Percentiles rank a stretch among this genome's conserved stretches.
phyloP scores from a whole-genome alignment of 2,113 vertebrate species.

The Rhizomys pruinosus region DNA sequence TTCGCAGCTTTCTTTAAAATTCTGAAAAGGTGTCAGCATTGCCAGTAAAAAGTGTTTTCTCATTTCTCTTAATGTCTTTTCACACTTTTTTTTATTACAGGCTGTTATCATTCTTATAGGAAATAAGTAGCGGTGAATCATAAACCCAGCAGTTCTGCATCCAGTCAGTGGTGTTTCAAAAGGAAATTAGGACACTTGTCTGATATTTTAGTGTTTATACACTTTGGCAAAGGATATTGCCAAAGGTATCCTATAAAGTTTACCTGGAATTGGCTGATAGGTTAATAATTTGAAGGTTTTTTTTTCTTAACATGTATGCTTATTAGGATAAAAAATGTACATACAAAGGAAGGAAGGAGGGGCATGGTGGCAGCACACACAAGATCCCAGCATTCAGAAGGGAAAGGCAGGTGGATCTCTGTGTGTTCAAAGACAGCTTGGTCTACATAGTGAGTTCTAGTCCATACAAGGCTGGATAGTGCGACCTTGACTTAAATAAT shows the following conservation, averaged over 20 bases:
- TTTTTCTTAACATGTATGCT: neutral
- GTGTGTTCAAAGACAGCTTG: neutral
- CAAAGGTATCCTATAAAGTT: neutral
- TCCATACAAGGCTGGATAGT: neutral
- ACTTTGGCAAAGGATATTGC: constrained; percentile 6
- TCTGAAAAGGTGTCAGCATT: constrained; percentile 68
- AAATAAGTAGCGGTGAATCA: constrained; percentile 60
- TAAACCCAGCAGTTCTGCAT: neutral
- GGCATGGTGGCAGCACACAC: neutral
- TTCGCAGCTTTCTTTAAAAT: constrained; percentile 71
- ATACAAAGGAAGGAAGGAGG: neutral
- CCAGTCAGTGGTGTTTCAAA: constrained; percentile 22
- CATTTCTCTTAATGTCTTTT: constrained; percentile 71
- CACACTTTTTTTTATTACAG: constrained; percentile 52
- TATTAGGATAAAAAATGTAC: constrained; percentile 32
- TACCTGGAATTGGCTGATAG: neutral
- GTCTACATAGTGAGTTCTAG: neutral
- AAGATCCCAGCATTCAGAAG: neutral
- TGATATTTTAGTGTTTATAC: constrained; percentile 32
- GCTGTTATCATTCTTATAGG: constrained; percentile 59
- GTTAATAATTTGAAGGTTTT: neutral
- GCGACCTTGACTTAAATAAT: neutral
- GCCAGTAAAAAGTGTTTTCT: constrained; percentile 61
- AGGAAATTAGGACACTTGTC: constrained; percentile 28
- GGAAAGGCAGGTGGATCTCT: neutral